Base-by-base conservation (phyloP, 1,140 invertebrate genomes). In the Drusus annulatus region DNA sequence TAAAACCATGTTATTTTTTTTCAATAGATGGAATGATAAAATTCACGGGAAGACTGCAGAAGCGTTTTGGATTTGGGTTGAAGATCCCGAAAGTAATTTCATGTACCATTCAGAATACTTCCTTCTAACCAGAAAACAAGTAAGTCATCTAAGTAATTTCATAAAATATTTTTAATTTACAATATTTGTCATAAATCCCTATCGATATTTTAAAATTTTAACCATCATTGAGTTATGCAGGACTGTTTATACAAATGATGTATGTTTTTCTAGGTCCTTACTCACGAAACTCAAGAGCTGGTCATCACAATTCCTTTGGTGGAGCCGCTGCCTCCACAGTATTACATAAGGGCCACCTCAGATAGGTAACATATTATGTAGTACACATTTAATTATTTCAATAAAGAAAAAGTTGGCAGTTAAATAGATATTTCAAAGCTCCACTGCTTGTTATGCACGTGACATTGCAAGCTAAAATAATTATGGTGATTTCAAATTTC, bases 41-140 rank as follows among this genome's bases (percentile, higher is more conserved):
- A 90, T 97, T 76, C 97, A 99, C 86, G 97, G 98, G 0, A 95
- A 94, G 87, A 93, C 91, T 10, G 92, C 94, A 0, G 97, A 99
- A 89, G 92, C 95, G 2, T 99, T 99, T 89, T 99, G 97, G 96
- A 93, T 99, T 69, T 99, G 98, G 97, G 95, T 99, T 16, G 98
- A 99, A 89, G 98, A 99, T 90, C 95, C 97, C 0, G 95, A 97
- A 15, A 95, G 92, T 78, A 97, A 99, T 87, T 94, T 93, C 83
- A 99, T 99, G 86, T 98, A 99, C 87, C 98, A 99, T 90, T 95
- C 95, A 69, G 99, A 99, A 86, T 95, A 96, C 84, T 96, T 99
- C 86, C 91, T 95, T 15, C 87, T 99, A 1, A 96, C 94, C 17
- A 95, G 95, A 88, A 97, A 96, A 90, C 94, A 96, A 91, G 96